Base-by-base conservation (phyloP, 2,888 invertebrate species). In the Exephanes ischioxanthus region DNA sequence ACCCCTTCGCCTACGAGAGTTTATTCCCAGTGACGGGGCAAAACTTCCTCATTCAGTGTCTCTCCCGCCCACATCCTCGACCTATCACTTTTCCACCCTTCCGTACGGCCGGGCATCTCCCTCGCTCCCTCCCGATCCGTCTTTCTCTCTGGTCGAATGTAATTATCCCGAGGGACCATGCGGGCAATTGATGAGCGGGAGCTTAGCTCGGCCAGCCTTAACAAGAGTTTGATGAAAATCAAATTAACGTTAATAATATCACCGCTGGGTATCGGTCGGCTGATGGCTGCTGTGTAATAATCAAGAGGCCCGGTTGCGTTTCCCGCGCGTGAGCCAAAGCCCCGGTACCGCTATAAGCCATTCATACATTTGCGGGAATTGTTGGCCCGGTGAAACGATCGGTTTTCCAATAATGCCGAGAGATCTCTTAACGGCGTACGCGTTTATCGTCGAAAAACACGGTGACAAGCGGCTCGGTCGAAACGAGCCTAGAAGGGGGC, bases 171-270 rank as follows among this genome's bases (percentile, higher is more conserved):
- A 51, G 80, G 84, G 78, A 78, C 79, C 70, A 84, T 80, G 82
- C 73, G 78, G 84, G 80, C 87, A 84, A 87, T 87, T 87, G 87
- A 87, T 87, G 87, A 86, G 86, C 68, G 80, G 84, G 80, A 87
- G 86, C 86, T 83, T 84, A 86, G 86, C 86, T 84, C 83, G 86
- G 84, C 86, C 83, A 82, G 80, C 86, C 83, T 86, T 86, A 86
- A 86, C 87, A 87, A 87, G 87, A 87, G 87, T 87, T 87, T 87
- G 86, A 87, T 87, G 86, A 87, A 86, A 87, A 87, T 87, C 86
- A 86, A 87, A 87, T 87, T 87, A 87, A 84, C 86, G 86, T 81
- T 87, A 87, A 87, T 87, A 87, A 81, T 84, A 87, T 87, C 86
- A 87, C 75, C 79, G 70, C 72, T 26, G 82, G 84, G 77, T 78